Base-by-base conservation (phyloP, 2,113 vertebrate species). In the Silurus meridionalis region DNA sequence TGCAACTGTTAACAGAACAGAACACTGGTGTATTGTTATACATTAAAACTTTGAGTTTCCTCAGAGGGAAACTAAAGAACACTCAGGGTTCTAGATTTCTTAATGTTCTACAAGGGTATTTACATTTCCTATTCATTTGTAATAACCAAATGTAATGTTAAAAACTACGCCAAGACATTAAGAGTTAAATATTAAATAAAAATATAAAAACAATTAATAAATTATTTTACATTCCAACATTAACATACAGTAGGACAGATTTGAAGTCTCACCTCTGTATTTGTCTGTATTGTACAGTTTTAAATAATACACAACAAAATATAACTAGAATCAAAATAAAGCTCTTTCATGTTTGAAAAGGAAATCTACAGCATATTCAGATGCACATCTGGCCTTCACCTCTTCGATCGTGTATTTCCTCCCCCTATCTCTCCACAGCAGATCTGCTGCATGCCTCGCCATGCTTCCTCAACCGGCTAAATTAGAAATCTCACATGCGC, bases 401-500 rank as follows among this genome's bases (percentile, higher is more conserved):
- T 87, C 83, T 84, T 72, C 82, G 86, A 90, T 82, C 64, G 77
- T 88, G 64, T 74, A 79, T 81, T 84, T 66, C 19, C 55, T 81
- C 61, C 84, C 67, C 66, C 55, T 63, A 69, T 83, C 60, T 80
- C 46, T 75, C 17, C 37, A 9, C 57, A 82, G 28, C 63, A 58
- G 75, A 57, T 69, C 77, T 79, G 63, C n/a, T 77, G 23, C 21
- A 69, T 79, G 53, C 57, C 7, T 37, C 50, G 57, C 48, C 57
- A 17, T 48, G 83, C 75, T 86, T 75, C 72, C 72, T 87, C 82
- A 19, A 57, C 87, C 86, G 80, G 83, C 84, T 67, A 94, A 94
- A 95, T 93, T 93, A 93, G 89, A 94, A 93, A 90, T 92, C 89
- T 89, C 23, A 50, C 64, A 69, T 69, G 50, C 15, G 2, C 63